phyloP scores from a whole-genome alignment of 2,888 invertebrate species.

The Heteromyza rotundicornis region DNA sequence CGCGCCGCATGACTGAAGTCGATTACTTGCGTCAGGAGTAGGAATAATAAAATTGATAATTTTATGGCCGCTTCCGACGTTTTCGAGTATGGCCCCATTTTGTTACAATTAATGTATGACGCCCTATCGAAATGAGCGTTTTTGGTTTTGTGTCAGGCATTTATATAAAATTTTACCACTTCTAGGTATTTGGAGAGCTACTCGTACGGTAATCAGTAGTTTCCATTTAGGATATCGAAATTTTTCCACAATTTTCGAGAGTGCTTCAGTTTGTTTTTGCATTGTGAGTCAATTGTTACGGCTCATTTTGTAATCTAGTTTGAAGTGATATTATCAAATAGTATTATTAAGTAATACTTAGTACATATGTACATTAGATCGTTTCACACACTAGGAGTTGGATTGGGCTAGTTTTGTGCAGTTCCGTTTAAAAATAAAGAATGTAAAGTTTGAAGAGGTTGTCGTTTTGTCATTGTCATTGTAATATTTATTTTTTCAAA shows the following conservation, averaged over 20 bases:
- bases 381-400: no score
- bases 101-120: not conserved
- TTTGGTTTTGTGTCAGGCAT: not conserved
- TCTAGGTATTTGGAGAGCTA: not conserved
- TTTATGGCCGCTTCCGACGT: not conserved
- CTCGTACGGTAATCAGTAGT: not conserved
- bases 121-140: no score
- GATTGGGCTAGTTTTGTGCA: no score
- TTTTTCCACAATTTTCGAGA: not conserved
- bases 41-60: conserved; percentile 1
- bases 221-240: not conserved
- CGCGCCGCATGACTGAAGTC: conserved; percentile 30
- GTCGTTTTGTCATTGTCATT: no score
- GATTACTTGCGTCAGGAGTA: conserved; percentile 19
- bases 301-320: no score
- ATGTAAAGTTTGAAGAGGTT: no score
- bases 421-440: no score
- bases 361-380: no score
- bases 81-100: conserved; percentile 2
- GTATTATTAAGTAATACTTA: no score
- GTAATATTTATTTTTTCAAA: no score
- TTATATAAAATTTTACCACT: not conserved
- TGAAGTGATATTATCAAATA: no score
- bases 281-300: no score
- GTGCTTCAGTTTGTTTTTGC: not conserved